Evolutionary conservation across 2,113 vertebrate genomes (phyloP), one percentile per base, ranked within the genome.

Genomic region (Trogon surrucura): DNA sequence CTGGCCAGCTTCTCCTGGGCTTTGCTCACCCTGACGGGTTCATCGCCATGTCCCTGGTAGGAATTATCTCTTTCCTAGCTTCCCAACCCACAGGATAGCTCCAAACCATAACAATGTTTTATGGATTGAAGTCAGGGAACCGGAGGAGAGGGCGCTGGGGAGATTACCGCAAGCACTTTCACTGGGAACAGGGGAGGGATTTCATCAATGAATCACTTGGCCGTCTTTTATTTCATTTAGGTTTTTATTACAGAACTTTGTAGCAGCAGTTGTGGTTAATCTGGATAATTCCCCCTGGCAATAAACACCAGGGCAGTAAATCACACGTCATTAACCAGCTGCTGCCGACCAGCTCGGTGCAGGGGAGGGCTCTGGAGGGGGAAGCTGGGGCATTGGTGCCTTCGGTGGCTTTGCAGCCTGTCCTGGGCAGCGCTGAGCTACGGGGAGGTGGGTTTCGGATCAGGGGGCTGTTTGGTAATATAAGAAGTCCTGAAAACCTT

Each of bases 241-340:
- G 8, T 14, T 78, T 90, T 88, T 82, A 88, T 74, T 66, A 54
- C 41, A 73, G 47, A 93, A 26, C 66, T 93, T 70, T 16, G 38
- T 36, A 75, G 51, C 9, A 89, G 72, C 57, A n/a, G 77, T 74
- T 74, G 71, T 88, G 87, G 79, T 93, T 94, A 85, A 94, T 93
- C 56, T 36, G 75, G 75, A 32, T 91, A 82, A 88, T 74, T 80
- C 71, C 78, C 71, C 7, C 32, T 4, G 38, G 85, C 67, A 62
- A 57, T 66, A 71, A 93, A 57, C 66, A 57, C 26, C 1, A 11
- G 44, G 67, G 81, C 58, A 86, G 84, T 89, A 58, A 83, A 75
- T 83, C 29, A 26, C 36, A 18, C 5, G 1, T 10, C 51, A 11
- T 44, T 80, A 88, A 60, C 23, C 4, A 14, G 34, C 50, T 22